Evolutionary conservation across 2,888 invertebrate species (phyloP).

Genomic region (Mythimna lalbum): DNA sequence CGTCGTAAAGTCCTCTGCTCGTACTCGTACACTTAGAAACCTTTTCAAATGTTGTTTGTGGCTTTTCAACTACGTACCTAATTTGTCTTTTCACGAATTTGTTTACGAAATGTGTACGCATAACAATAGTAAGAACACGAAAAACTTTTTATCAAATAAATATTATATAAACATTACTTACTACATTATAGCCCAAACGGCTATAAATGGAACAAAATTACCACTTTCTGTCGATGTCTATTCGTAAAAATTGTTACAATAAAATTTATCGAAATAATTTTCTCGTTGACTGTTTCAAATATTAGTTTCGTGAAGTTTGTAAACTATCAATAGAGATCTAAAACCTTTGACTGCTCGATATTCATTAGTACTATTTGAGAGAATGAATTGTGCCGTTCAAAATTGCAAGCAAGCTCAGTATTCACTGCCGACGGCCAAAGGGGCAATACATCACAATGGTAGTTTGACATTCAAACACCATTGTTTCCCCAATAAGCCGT

Average conservation of each 20-base stretch:
- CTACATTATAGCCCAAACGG: no score
- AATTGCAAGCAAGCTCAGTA: conserved; percentile 16
- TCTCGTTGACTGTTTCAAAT: background rate
- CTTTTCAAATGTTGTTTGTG: conserved; percentile 41
- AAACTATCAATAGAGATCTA: conserved; percentile 1
- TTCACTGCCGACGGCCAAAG: conserved; percentile 13
- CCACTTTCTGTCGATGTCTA: background rate
- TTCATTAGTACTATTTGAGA: conserved; percentile 11
- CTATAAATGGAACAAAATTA: conserved; percentile 8
- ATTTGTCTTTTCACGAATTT: conserved; percentile 35
- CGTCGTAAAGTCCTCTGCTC: conserved; percentile 45
- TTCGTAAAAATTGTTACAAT: conserved; percentile 1
- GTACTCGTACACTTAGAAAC: conserved; percentile 32
- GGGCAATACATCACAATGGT: conserved; percentile 41
- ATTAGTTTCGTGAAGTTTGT: conserved; percentile 10
- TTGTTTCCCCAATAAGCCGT: conserved; percentile 54
- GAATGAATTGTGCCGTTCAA: background rate
- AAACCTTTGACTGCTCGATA: background rate
- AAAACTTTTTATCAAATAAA: conserved; percentile 8
- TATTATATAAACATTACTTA: conserved; percentile 12
- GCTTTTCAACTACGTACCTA: conserved; percentile 38
- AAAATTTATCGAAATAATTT: conserved; percentile 7
- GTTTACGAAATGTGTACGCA: background rate
- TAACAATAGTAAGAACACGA: background rate
- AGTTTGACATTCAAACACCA: conserved; percentile 58